phyloP scores from a whole-genome alignment of 2,797 vertebrate species.

The Gymnoscopelus braueri region DNA sequence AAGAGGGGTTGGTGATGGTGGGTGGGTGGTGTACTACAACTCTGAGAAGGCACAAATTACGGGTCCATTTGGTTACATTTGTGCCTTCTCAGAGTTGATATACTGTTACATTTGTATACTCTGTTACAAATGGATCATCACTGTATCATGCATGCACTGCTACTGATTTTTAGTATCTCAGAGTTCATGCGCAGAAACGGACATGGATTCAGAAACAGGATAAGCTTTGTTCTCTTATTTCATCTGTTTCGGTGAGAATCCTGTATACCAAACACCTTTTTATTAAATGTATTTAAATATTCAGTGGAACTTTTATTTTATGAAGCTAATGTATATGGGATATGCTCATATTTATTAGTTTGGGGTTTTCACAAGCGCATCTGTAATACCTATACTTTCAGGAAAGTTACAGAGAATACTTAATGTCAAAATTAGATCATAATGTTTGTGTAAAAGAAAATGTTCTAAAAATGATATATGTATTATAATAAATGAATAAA shows the following conservation, averaged over 20 bases:
- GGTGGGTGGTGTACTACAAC: neutral
- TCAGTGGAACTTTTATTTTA: too few relatives aligned
- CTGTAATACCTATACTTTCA: too few relatives aligned
- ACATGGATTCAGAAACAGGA: constrained; percentile 23
- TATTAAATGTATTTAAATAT: too few relatives aligned
- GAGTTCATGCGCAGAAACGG: constrained; percentile 21
- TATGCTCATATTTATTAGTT: too few relatives aligned
- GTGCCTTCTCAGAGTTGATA: too few relatives aligned
- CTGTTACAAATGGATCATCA: too few relatives aligned
- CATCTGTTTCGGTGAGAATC: neutral
- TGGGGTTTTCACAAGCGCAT: too few relatives aligned
- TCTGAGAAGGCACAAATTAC: too few relatives aligned
- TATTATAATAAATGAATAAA: neutral
- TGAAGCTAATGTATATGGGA: too few relatives aligned
- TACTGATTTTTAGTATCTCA: constrained; percentile 31
- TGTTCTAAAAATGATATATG: neutral
- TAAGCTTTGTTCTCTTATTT: too few relatives aligned
- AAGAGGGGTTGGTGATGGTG: constrained; percentile 20
- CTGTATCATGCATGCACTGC: neutral
- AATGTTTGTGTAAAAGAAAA: neutral
- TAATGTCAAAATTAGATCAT: rapidly evolving
- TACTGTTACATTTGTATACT: too few relatives aligned
- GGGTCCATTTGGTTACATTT: too few relatives aligned
- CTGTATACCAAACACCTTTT: neutral
- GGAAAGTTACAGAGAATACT: neutral